Base-by-base conservation (phyloP, 2,888 invertebrate species). In the Drosophila ezoana region DNA sequence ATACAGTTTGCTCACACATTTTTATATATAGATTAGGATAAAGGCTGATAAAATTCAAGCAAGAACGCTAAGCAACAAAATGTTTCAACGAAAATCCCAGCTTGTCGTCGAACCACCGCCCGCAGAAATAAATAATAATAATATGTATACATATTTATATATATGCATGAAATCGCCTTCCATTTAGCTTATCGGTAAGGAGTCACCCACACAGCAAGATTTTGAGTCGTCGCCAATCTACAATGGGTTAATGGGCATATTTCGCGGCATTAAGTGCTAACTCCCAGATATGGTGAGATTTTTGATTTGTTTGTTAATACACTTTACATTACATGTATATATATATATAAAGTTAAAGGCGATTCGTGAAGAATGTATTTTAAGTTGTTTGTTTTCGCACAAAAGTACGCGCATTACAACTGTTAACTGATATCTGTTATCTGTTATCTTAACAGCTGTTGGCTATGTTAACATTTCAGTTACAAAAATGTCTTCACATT, bases 21-120 rank as follows among this genome's bases (percentile, higher is more conserved):
- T 49, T 28, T 38, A 58, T 57, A 57, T 53, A 38, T 16, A 60
- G 61, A 76, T 76, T 76, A 73, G 79, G 76, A 76, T 76, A 78
- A 49, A 33, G 63, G 32, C 44, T 59, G 79, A 76, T 76, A 76
- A 78, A 62, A 44, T 28, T 18, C 18, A 48, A 57, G 13, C 33
- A 20, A 6, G 10, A 32, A 51, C 32, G 48, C 35, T 53, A 53
- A 59, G 56, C 59, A 76, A 54, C 37, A 40, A 63, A 43, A 33
- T 43, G n/a, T 32, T 76, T 53, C 43, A 32, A 52, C 57, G 45
- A 48, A 64, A 38, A 43, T 60, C 56, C 40, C 37, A 49, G 48
- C 32, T 32, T 63, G 2, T 37, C 16, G 52, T 37, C 54, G 43
- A 53, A 66, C 48, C 52, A n/a, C 44, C 16, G 45, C 75, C 79